phyloP scores from a whole-genome alignment of 2,888 invertebrate species.

The Pasiphila rectangulata region DNA sequence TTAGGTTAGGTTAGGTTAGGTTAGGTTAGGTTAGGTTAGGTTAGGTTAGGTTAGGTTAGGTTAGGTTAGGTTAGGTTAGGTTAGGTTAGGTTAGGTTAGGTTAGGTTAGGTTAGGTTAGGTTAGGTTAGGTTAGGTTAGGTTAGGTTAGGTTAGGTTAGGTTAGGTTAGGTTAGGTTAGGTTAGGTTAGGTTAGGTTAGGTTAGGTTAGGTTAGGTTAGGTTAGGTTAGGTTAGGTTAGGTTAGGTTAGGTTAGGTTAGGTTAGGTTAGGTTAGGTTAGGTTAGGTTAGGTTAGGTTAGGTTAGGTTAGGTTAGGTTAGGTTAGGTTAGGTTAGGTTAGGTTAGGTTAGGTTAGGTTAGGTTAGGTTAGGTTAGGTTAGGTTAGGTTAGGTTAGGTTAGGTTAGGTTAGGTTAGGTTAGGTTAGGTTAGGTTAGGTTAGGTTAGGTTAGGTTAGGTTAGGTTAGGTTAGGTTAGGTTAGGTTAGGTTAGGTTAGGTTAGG shows the following conservation, averaged over 20 bases:
- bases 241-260: slow-evolving; percentile 23
- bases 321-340: slow-evolving; percentile 15
- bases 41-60: slow-evolving; percentile 23
- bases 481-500: slow-evolving; percentile 12
- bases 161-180: slow-evolving; percentile 22
- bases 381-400: slow-evolving; percentile 7
- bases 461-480: slow-evolving; percentile 15
- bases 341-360: slow-evolving; percentile 5
- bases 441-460: slow-evolving; percentile 4
- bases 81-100: slow-evolving; percentile 23
- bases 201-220: slow-evolving; percentile 16
- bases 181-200: slow-evolving; percentile 15
- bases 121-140: slow-evolving; percentile 22
- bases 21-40: slow-evolving; percentile 22
- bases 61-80: slow-evolving; percentile 22
- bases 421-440: slow-evolving; percentile 7
- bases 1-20: slow-evolving; percentile 23
- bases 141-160: slow-evolving; percentile 23
- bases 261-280: slow-evolving; percentile 25
- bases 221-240: slow-evolving; percentile 20
- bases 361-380: slow-evolving; percentile 6
- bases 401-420: slow-evolving; percentile 7
- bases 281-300: slow-evolving; percentile 24
- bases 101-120: slow-evolving; percentile 22
- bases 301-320: slow-evolving; percentile 23